These are phyloP conservation scores for Ectemnius lituratus DNA, from an alignment of 2,888 invertebrate species.

Conservation along the genomic window DNA sequence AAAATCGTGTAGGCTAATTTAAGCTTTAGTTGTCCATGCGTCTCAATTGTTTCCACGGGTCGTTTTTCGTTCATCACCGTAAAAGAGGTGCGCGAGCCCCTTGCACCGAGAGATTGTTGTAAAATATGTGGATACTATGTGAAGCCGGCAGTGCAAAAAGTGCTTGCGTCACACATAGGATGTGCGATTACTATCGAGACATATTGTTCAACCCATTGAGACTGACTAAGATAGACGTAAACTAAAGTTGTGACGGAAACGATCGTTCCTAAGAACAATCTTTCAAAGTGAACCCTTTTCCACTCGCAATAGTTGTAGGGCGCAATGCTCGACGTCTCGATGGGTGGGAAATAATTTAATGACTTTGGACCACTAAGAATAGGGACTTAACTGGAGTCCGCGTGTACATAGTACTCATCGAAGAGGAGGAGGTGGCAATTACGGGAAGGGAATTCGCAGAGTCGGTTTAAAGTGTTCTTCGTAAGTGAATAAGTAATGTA, in stretches of 20 bases:
- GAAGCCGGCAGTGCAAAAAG: slow-evolving; percentile 16
- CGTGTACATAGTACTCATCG: slow-evolving; percentile 48
- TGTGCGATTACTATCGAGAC: slow-evolving; percentile 5
- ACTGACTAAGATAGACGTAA: neutral
- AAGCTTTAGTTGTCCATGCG: too few relatives aligned
- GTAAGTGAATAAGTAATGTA: slow-evolving; percentile 15
- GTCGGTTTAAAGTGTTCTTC: too few relatives aligned
- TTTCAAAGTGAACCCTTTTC: too few relatives aligned
- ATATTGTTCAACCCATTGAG: slow-evolving; percentile 16
- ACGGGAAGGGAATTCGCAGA: slow-evolving; percentile 10
- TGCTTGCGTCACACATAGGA: slow-evolving; percentile 24
- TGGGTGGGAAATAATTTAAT: slow-evolving; percentile 18
- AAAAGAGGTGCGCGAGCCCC: neutral
- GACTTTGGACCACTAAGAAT: slow-evolving; percentile 20
- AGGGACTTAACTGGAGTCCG: slow-evolving; percentile 9
- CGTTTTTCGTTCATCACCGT: too few relatives aligned
- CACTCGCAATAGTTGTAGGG: neutral
- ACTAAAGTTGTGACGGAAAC: too few relatives aligned
- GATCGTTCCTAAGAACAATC: neutral
- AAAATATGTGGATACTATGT: slow-evolving; percentile 37
- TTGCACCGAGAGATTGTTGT: slow-evolving; percentile 14
- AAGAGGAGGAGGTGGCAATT: neutral
- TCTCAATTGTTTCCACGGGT: too few relatives aligned
- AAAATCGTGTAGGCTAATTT: too few relatives aligned
- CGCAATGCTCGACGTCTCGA: slow-evolving; percentile 19